Base-by-base conservation (phyloP, 1,140 invertebrate genomes). In the Phymorhynchus buccinoides region DNA sequence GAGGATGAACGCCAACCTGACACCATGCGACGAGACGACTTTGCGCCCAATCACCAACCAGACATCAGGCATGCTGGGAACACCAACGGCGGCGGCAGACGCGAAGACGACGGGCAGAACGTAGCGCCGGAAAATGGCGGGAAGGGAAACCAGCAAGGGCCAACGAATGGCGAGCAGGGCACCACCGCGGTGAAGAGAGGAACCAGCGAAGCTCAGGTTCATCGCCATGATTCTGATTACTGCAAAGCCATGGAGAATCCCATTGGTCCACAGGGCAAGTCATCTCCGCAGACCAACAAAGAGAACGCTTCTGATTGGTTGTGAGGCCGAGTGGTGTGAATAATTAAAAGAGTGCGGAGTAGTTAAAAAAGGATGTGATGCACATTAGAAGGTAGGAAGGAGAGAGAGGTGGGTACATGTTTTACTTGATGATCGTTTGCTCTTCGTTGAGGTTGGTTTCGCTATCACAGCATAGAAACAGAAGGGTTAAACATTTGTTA, bases 291-390 rank as follows among this genome's bases (percentile, higher is more conserved):
- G 3, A 18, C 44, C 16, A 35, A 27, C 1, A 66, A 71, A 9
- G 66, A 73, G 30, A 83, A 83, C 41, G 37, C 62, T n/a, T 83
- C 81, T 41, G 62, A 83, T 39, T 83, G 81, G 81, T 42, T 83
- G 44, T 83, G 66, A 83, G 30, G 42, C 41, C 37, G 32, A 12
- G 30, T 0, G 6, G 12, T 71, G 35, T 22, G 22, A 22, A 52
- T 22, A 7, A 12, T 6, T 4, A 27, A 32, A 2, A 71, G 30
- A 71, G 68, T 35, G 68, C 16, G 68, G 9, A 18, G 6, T 32
- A 35, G 30, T 71, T 12, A 71, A 22, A 71, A 32, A 35, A 71
- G 35, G 35, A 6, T 12, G 35, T 9, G 32, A 18, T 71, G 68
- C 9, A 18, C 9, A 27, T 4, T 22, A 66, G 62, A 66, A 27